Evolutionary conservation across 2,888 invertebrate species (phyloP).

Genomic region (Thymelicus lineola): DNA sequence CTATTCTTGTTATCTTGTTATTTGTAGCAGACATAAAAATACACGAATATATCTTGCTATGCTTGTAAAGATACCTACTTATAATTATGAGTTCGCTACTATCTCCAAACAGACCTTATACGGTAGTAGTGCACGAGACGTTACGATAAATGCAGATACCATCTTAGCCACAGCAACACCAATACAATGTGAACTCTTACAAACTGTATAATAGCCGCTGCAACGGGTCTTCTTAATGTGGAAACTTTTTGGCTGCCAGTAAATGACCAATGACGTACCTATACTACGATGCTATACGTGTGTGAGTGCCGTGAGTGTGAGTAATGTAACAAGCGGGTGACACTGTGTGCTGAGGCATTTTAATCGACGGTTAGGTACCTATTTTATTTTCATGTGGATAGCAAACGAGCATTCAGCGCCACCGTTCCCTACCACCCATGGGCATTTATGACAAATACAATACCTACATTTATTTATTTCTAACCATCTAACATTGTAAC

Average conservation of each 20-base stretch:
- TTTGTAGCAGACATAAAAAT: too few relatives aligned
- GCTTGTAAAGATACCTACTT: too few relatives aligned
- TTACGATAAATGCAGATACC: conserved; percentile 12
- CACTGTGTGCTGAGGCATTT: neutral
- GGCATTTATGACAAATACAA: too few relatives aligned
- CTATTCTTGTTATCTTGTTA: too few relatives aligned
- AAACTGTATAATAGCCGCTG: neutral
- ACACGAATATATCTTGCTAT: too few relatives aligned
- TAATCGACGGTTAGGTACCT: neutral
- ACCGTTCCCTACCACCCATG: too few relatives aligned
- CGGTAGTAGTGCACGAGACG: conserved; percentile 3
- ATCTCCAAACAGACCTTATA: neutral
- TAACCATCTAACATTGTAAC: too few relatives aligned
- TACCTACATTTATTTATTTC: too few relatives aligned
- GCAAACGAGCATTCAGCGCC: too few relatives aligned
- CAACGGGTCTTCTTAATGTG: conserved; percentile 12
- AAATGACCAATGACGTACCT: conserved; percentile 10
- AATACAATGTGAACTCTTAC: conserved; percentile 10
- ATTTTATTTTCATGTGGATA: too few relatives aligned
- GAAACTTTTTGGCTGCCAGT: conserved; percentile 6
- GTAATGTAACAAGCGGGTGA: neutral
- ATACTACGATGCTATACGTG: neutral
- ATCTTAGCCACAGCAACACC: neutral
- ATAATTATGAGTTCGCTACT: too few relatives aligned
- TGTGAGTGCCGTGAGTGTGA: conserved; percentile 1